Conservation (phyloP, 2,113 vertebrate species). For the Melanostigma gelatinosum region DNA sequence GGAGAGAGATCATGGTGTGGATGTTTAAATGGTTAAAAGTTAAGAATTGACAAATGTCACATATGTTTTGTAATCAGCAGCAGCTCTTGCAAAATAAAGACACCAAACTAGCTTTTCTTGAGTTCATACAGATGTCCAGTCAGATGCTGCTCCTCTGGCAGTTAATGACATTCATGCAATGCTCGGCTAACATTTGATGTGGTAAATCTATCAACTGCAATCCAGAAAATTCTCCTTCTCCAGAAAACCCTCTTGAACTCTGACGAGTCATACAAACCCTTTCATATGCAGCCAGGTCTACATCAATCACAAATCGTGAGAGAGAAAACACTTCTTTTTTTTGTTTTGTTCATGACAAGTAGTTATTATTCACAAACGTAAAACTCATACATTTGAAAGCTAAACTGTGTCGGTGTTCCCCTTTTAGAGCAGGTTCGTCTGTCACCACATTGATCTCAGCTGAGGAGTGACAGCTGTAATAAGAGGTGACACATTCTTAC, state of each 20-base stretch:
- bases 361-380: constrained; percentile 18
- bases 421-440: constrained; percentile 58
- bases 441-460: constrained; percentile 55
- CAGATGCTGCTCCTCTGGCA: constrained; percentile 15
- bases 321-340: not conserved
- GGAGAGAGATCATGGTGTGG: constrained; percentile 10
- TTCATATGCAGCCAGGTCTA: constrained; percentile 16
- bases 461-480: constrained; percentile 64
- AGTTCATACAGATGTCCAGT: constrained; percentile 21
- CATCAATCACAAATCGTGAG: not conserved
- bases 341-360: not conserved
- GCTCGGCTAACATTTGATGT: constrained; percentile 4
- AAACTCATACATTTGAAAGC: constrained; percentile 21
- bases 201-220: constrained; percentile 15
- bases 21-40: constrained; percentile 27
- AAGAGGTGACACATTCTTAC: constrained; percentile 67
- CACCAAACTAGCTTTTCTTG: not conserved
- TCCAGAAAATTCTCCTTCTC: constrained; percentile 9
- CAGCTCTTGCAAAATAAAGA: constrained; percentile 12
- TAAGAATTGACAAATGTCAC: constrained; percentile 46
- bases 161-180: constrained; percentile 6
- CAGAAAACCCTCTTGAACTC: constrained; percentile 22
- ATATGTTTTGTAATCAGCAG: constrained; percentile 34
- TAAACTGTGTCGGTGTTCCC: constrained; percentile 8
- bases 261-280: not conserved